Conservation (phyloP, 2,888 invertebrate genomes). For the Punctoribates punctum region DNA sequence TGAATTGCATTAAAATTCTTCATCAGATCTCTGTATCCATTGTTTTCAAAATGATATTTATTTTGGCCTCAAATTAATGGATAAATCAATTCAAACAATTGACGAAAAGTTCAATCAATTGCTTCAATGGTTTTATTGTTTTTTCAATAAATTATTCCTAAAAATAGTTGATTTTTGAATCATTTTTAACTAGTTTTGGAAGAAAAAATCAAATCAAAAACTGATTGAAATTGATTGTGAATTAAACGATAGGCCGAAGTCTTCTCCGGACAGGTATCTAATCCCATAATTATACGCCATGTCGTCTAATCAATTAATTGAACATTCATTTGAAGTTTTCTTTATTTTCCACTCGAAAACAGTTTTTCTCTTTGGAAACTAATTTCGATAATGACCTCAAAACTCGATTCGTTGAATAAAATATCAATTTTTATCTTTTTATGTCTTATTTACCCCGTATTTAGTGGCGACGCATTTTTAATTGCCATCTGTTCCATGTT, state of each 20-base stretch:
- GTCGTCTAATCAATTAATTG: constrained; percentile 7
- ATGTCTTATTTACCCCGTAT: not conserved
- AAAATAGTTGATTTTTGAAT: not conserved
- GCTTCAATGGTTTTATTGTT: no score
- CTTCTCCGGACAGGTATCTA: not conserved
- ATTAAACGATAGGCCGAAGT: not conserved
- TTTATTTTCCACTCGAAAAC: not conserved
- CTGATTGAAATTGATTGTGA: not conserved
- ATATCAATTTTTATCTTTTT: no score
- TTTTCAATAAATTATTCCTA: not conserved
- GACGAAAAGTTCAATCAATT: no score
- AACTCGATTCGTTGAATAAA: no score
- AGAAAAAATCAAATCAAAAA: no score
- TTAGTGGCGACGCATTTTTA: not conserved
- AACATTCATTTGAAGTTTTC: constrained; percentile 2
- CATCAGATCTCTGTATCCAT: no score
- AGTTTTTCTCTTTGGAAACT: not conserved
- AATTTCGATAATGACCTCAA: constrained; percentile 14
- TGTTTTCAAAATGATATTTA: no score
- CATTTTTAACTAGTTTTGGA: not conserved
- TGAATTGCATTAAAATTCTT: no score
- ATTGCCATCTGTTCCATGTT: not conserved
- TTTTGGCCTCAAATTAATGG: no score
- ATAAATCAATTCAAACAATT: no score
- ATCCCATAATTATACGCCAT: not conserved